Conservation (phyloP, 2,113 vertebrate species). For the Phalacrocorax brasilianus region DNA sequence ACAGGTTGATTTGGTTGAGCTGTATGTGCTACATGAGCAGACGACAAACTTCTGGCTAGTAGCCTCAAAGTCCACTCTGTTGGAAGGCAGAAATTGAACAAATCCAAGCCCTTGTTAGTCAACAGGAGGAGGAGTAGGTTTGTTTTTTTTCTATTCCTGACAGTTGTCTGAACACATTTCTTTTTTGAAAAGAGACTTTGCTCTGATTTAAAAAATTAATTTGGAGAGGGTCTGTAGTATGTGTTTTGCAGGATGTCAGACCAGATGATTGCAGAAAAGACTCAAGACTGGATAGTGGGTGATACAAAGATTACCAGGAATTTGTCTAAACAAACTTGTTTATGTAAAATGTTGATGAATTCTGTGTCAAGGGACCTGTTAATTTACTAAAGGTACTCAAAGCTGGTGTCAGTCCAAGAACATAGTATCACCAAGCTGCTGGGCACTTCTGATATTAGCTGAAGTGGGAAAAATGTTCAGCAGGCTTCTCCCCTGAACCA, state of each 20-base stretch:
- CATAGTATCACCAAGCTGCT: neutral
- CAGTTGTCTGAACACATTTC: neutral
- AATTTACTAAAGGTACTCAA: neutral
- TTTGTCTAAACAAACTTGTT: neutral
- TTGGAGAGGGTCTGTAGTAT: neutral
- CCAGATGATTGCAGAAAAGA: neutral
- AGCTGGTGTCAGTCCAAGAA: neutral
- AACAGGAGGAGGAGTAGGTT: neutral
- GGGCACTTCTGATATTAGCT: neutral
- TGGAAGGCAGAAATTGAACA: neutral
- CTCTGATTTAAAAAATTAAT: neutral
- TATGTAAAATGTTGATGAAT: neutral
- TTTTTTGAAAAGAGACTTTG: neutral
- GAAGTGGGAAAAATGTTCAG: neutral
- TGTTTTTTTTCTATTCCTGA: neutral
- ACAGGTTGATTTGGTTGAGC: neutral
- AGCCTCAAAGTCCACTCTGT: neutral
- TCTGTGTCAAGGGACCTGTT: neutral
- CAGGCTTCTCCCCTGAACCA: neutral
- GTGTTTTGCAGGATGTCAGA: neutral
- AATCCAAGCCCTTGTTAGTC: neutral
- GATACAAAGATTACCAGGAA: neutral
- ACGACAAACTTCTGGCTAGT: neutral
- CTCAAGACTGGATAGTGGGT: neutral
- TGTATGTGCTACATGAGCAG: neutral